phyloP scores from a whole-genome alignment of 2,888 invertebrate species.

The Halocaridina rubra region DNA sequence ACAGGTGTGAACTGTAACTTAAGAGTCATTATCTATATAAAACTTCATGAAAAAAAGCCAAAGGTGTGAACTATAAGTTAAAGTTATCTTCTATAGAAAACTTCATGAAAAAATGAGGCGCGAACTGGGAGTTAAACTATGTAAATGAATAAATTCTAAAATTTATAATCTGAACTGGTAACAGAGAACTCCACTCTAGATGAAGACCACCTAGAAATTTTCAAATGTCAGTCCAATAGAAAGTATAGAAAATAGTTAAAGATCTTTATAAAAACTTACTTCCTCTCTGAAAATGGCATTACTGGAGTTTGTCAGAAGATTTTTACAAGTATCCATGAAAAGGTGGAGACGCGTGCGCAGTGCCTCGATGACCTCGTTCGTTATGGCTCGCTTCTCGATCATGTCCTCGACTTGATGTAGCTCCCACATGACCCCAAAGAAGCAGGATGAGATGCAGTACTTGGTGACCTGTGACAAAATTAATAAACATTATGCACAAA shows the following conservation, averaged over 20 bases:
- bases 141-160: too few species aligned
- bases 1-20: too few species aligned
- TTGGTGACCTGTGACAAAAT: slow-evolving; percentile 75
- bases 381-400: slow-evolving; percentile 73
- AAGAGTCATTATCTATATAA: too few species aligned
- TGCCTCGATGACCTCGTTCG: slow-evolving; percentile 74
- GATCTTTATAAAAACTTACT: slow-evolving; percentile 71
- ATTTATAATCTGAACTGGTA: too few species aligned
- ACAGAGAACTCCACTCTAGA: too few species aligned
- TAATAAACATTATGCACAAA: too few species aligned
- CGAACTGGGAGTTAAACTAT: too few species aligned
- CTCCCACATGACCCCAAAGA: slow-evolving; percentile 90
- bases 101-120: too few species aligned
- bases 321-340: slow-evolving; percentile 80
- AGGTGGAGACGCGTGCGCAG: slow-evolving; percentile 78
- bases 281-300: slow-evolving; percentile 80
- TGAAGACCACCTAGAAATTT: too few species aligned
- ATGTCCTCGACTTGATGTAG: slow-evolving; percentile 84
- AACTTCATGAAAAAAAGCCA: too few species aligned
- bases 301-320: slow-evolving; percentile 77
- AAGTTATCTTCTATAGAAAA: background rate
- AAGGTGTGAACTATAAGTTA: background rate
- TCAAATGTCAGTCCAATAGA: too few species aligned
- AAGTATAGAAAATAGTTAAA: too few species aligned
- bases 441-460: slow-evolving; percentile 85